Base-by-base conservation (phyloP, 1,140 invertebrate species). In the Hylaeus anthracinus region DNA sequence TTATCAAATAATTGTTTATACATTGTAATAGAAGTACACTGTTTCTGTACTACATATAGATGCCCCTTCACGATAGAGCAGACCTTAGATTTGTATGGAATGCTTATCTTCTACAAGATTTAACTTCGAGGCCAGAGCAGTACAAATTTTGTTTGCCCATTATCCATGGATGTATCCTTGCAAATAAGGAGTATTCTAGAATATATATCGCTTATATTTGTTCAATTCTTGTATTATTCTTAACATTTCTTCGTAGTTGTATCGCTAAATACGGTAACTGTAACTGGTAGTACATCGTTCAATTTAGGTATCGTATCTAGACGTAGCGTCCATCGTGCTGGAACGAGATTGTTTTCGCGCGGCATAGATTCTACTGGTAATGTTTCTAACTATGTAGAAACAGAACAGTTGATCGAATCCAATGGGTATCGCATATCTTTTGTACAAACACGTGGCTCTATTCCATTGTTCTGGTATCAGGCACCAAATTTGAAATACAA, bases 321-420 rank as follows among this genome's bases (percentile, higher is more conserved):
- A 37, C 93, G 98, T 63, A 96, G 96, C 88, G 95, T 97, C 63
- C 95, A 96, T 79, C 93, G 98, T 81, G 97, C 98, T 61, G 98
- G 98, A 5, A 96, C 96, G 1, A 94, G 97, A 77, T 95, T 98
- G 81, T 98, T 98, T 92, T 96, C 96, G 85, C 94, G 98, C 41
- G 98, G 99, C 12, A 94, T 98, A 72, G 97, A 99, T 92, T 90
- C 94, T 48, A 91, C 97, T 83, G 98, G 98, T 1, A 95, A 98
- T 90, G 97, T 98, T 61, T 98, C 99, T 0, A 99, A 99, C 94
- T 99, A 97, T 94, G 98, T 99, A 0, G 99, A 99, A 95, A 99
- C 98, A 0, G 97, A 97, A 88, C 97, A 97, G 91, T 96, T 97
- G 82, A 93, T 97, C 3, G 97, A 97, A 88, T 95, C 94, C 1